Evolutionary conservation across 1,140 invertebrate species (phyloP).

Genomic region (Aphelenchoides besseyi): DNA sequence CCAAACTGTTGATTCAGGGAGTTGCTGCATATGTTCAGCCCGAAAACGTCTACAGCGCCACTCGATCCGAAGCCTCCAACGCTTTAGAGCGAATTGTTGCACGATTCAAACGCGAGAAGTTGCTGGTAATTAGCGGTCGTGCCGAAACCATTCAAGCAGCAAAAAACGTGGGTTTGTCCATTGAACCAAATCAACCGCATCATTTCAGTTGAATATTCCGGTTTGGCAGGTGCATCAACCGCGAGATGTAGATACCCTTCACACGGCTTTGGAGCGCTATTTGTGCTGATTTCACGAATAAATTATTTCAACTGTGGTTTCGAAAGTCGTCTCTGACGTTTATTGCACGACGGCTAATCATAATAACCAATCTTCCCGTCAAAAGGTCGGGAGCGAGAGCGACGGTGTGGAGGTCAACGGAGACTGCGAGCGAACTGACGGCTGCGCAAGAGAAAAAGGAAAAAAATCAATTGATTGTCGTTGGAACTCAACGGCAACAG

Average conservation of each 20-base stretch:
- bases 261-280: background rate
- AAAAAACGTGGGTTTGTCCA: background rate
- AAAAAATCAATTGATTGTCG: no score
- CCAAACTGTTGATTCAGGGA: constrained; percentile 3
- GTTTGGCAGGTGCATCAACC: background rate
- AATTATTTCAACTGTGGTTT: no score
- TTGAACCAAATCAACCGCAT: no score
- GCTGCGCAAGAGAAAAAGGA: no score
- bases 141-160: background rate
- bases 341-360: no score
- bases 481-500: no score
- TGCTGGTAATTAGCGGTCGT: background rate
- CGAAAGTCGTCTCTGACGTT: no score
- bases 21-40: background rate
- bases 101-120: constrained; percentile 12
- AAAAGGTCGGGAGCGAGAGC: no score
- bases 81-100: constrained; percentile 4
- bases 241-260: background rate
- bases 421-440: no score
- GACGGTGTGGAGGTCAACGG: no score
- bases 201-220: constrained; percentile 8
- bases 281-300: background rate
- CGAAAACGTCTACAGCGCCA: background rate
- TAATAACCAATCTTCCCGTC: no score
- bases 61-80: background rate